Evolutionary conservation across 2,113 vertebrate species (phyloP).

Genomic region (Oreocharis arfaki): DNA sequence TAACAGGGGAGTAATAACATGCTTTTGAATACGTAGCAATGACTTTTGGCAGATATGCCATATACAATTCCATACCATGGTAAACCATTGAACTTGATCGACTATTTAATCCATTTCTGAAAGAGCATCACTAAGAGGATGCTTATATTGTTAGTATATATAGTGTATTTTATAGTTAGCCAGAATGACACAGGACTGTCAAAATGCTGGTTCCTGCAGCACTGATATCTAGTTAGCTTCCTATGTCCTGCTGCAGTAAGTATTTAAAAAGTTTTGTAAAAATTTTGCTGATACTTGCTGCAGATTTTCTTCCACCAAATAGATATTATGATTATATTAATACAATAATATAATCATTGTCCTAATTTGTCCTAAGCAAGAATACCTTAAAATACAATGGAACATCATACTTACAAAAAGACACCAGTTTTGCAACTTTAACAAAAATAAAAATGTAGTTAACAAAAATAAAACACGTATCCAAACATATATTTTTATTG

Average conservation of each 20-base stretch:
- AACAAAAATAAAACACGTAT: background rate
- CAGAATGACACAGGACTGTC: conserved; percentile 50
- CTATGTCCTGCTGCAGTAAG: background rate
- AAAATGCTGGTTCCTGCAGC: background rate
- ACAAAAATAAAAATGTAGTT: background rate
- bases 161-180: background rate
- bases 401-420: background rate
- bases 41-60: conserved; percentile 63
- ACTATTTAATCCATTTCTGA: conserved; percentile 62
- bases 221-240: background rate
- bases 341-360: background rate
- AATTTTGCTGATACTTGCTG: background rate
- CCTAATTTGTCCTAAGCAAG: background rate
- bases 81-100: conserved; percentile 43
- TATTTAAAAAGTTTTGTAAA: conserved; percentile 32
- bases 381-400: background rate
- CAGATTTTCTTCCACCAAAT: background rate
- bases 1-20: conserved; percentile 54
- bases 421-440: background rate
- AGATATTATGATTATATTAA: background rate
- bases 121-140: conserved; percentile 30
- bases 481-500: background rate
- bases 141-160: background rate
- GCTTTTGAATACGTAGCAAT: conserved; percentile 52
- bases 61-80: conserved; percentile 16